Percentiles rank a stretch among this genome's conserved stretches.
Evolutionary conservation across 2,113 vertebrate genomes (phyloP).

Genomic region (crab-eating macaque (Macaca fascicularis)): DNA sequence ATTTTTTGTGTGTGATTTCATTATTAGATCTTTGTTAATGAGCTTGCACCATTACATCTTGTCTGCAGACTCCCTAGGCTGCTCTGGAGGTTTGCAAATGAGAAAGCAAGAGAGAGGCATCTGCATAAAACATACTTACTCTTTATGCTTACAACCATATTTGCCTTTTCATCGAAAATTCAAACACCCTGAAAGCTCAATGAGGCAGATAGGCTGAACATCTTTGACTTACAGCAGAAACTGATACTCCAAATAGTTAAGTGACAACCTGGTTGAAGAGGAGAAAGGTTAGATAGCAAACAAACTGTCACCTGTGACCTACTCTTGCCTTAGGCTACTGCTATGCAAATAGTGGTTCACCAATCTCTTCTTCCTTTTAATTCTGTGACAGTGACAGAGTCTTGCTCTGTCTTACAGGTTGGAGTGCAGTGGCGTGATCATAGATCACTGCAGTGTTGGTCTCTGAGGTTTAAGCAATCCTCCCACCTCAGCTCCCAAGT

Average conservation of each 20-base stretch:
- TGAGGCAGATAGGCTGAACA: neutral
- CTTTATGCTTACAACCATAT: neutral
- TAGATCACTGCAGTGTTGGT: too few species aligned
- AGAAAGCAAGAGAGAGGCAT: neutral
- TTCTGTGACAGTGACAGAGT: too few species aligned
- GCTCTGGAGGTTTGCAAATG: neutral
- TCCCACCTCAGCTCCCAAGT: too few species aligned
- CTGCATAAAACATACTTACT: neutral
- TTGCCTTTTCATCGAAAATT: neutral
- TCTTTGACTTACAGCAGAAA: neutral
- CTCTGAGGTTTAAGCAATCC: too few species aligned
- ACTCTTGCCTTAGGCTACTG: neutral
- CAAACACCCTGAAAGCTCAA: neutral
- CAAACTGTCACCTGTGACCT: neutral
- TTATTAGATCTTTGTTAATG: constrained; percentile 51
- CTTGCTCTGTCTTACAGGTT: too few species aligned
- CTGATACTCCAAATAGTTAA: neutral
- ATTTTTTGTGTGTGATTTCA: constrained; percentile 16
- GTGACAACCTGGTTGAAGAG: neutral
- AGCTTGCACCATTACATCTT: neutral
- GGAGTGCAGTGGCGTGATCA: too few species aligned
- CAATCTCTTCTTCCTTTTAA: too few species aligned
- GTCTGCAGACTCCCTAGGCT: neutral
- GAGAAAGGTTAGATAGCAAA: neutral
- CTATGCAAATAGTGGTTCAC: neutral